Conservation (phyloP, 2,797 vertebrate genomes). For the Pelodytes ibericus region DNA sequence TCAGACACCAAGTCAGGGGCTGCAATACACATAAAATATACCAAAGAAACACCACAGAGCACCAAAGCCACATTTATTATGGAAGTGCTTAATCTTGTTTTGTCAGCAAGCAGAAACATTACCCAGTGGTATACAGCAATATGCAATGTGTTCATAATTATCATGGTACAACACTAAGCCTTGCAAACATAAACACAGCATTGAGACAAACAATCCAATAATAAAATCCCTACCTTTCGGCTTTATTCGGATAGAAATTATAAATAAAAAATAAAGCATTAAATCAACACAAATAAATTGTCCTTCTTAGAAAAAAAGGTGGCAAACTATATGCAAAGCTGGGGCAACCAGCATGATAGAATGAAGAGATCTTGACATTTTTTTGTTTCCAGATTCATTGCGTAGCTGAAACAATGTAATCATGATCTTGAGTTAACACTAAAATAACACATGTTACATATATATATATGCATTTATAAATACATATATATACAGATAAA, state of each 20-base stretch:
- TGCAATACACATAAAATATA: constrained; percentile 70
- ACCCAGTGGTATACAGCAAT: constrained; percentile 56
- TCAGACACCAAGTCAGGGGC: constrained; percentile 60
- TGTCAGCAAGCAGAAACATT: constrained; percentile 63
- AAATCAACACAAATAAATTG: no score
- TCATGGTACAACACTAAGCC: constrained; percentile 41
- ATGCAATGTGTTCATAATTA: constrained; percentile 58
- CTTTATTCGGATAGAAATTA: not conserved
- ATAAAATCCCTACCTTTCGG: constrained; percentile 34
- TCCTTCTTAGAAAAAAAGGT: no score
- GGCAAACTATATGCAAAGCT: no score
- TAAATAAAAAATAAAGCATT: not conserved
- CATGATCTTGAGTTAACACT: no score
- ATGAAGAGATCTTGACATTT: no score
- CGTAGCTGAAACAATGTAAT: no score
- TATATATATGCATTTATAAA: no score
- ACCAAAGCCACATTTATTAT: constrained; percentile 68
- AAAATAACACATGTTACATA: no score
- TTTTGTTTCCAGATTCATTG: no score
- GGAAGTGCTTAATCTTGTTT: constrained; percentile 69
- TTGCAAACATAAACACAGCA: constrained; percentile 12
- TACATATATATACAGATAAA: no score
- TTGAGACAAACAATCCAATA: constrained; percentile 41
- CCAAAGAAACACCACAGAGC: constrained; percentile 59
- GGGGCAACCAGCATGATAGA: no score